These are phyloP conservation scores for Trachymyrmex cornetzi DNA, from an alignment of 1,140 invertebrate species.

Conservation along the genomic window DNA sequence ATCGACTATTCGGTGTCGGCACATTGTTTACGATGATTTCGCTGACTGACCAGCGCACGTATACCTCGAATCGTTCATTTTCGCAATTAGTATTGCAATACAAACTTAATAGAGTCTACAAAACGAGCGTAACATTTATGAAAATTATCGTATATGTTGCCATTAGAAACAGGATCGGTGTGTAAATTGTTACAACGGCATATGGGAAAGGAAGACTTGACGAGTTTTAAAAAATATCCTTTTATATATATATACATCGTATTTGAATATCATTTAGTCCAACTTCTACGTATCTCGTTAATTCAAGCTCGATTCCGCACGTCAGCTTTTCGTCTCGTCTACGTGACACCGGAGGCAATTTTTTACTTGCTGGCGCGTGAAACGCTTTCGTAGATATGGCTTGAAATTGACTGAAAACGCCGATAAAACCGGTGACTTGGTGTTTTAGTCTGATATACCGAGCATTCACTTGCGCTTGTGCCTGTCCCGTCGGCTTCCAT, in stretches of 20 bases:
- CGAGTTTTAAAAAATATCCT: background rate
- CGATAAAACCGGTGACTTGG: constrained; percentile 60
- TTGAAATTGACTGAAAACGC: constrained; percentile 59
- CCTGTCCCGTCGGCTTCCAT: constrained; percentile 25
- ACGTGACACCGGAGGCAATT: constrained; percentile 29
- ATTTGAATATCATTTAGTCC: background rate
- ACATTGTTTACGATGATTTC: background rate
- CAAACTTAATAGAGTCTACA: constrained; percentile 21
- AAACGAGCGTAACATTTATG: constrained; percentile 22
- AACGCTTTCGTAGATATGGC: constrained; percentile 52
- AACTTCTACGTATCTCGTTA: background rate
- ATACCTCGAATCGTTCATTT: background rate
- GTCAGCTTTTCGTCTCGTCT: constrained; percentile 28
- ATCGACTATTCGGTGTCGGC: background rate
- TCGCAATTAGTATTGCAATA: constrained; percentile 46
- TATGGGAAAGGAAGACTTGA: too few species aligned
- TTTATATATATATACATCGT: too few species aligned
- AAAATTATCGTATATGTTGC: constrained; percentile 9
- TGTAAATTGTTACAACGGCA: background rate
- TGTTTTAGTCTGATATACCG: constrained; percentile 50
- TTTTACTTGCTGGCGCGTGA: constrained; percentile 58
- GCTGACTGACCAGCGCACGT: background rate
- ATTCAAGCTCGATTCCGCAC: constrained; percentile 4
- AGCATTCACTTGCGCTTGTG: constrained; percentile 26
- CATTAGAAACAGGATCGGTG: background rate